phyloP scores from a whole-genome alignment of 2,797 vertebrate genomes.

The Catostomus latipinnis region DNA sequence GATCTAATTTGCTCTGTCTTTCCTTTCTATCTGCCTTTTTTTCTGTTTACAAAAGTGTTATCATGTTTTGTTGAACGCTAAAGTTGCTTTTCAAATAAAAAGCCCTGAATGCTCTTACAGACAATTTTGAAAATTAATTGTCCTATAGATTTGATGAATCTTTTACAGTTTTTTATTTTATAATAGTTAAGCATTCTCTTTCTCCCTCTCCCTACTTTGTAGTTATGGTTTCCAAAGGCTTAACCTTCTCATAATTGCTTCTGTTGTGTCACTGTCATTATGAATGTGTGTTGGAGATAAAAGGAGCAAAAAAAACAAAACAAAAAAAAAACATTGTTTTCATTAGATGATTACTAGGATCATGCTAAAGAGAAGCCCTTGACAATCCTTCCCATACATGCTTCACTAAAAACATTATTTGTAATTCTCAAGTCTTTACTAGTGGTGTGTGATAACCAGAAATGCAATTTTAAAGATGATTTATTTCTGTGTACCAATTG shows the following conservation, averaged over 20 bases:
- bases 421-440: too few species aligned
- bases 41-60: conserved; percentile 38
- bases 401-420: neutral
- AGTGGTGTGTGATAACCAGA: too few species aligned
- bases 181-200: neutral
- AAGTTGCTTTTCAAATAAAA: conserved; percentile 60
- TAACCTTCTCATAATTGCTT: neutral
- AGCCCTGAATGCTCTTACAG: conserved; percentile 46
- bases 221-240: conserved; percentile 1
- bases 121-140: conserved; percentile 28
- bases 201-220: neutral
- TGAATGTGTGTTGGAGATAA: neutral
- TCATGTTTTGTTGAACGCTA: conserved; percentile 48
- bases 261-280: neutral
- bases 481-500: too few species aligned
- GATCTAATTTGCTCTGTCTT: conserved; percentile 63
- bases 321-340: neutral
- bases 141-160: conserved; percentile 7
- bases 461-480: too few species aligned
- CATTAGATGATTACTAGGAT: conserved; percentile 1
- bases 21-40: conserved; percentile 61
- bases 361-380: conserved; percentile 12
- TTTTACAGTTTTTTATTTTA: neutral
- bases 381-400: neutral
- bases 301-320: neutral